These are phyloP conservation scores for Fissipunctia ypsillon DNA, from an alignment of 2,888 invertebrate species.

Conservation along the genomic window DNA sequence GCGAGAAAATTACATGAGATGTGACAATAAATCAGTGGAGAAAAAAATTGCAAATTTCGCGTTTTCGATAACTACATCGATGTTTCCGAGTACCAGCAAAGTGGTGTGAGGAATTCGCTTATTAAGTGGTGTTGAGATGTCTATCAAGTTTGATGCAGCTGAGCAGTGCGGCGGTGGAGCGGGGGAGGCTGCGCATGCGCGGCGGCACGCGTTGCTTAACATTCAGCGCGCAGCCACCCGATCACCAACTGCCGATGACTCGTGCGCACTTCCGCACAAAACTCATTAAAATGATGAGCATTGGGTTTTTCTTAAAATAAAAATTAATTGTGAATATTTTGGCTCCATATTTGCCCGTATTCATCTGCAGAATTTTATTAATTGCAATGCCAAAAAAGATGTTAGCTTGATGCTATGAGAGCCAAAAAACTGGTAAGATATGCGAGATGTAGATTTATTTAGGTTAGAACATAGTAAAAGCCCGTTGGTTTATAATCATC, in stretches of 20 bases:
- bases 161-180: constrained; percentile 32
- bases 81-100: constrained; percentile 67
- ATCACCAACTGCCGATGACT: constrained; percentile 60
- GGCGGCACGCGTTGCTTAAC: constrained; percentile 64
- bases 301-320: constrained; percentile 43
- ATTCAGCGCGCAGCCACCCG: constrained; percentile 64
- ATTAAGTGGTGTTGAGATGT: constrained; percentile 76
- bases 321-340: constrained; percentile 31
- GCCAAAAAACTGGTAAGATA: not conserved
- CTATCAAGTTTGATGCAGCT: constrained; percentile 72
- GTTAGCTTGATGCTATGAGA: not conserved
- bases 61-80: constrained; percentile 65
- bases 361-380: constrained; percentile 1
- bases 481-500: not conserved
- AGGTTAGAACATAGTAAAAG: not conserved
- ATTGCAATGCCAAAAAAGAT: constrained; percentile 15
- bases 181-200: constrained; percentile 40
- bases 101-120: constrained; percentile 76
- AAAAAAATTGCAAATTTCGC: constrained; percentile 64
- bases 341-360: constrained; percentile 10
- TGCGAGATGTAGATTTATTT: not conserved
- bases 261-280: constrained; percentile 64
- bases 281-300: constrained; percentile 60
- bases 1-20: constrained; percentile 65
- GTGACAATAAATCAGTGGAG: constrained; percentile 68